Percentiles rank a stretch among this genome's conserved stretches.
phyloP scores from a whole-genome alignment of 2,797 vertebrate genomes.

The Lepus townsendii region DNA sequence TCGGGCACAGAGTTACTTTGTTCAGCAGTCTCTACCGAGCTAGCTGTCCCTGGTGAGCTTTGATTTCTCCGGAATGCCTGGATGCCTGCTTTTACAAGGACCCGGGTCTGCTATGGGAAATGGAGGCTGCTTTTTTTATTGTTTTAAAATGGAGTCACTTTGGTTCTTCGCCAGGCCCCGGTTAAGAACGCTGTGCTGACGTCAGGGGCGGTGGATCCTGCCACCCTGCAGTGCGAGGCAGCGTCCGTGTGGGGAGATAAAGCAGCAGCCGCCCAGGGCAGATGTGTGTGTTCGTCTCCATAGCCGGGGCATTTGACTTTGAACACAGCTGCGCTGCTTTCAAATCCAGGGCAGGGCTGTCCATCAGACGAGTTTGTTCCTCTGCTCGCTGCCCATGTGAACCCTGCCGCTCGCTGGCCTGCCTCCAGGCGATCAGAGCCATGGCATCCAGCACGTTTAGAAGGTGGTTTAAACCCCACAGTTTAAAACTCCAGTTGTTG shows the following conservation, averaged over 20 bases:
- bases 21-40: no score
- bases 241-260: conserved; percentile 54
- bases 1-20: no score
- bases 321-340: conserved; percentile 31
- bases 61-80: no score
- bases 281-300: conserved; percentile 62
- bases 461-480: conserved; percentile 31
- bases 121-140: no score
- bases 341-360: background rate
- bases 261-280: conserved; percentile 57
- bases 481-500: background rate
- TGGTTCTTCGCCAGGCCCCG: background rate
- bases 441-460: background rate
- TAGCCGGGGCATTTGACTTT: background rate
- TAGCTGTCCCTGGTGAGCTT: no score
- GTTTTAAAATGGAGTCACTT: no score
- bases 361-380: background rate
- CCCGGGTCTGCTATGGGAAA: no score
- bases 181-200: conserved; percentile 50
- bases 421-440: conserved; percentile 1
- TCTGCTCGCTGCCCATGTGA: background rate
- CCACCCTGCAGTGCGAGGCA: background rate
- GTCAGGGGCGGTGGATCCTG: conserved; percentile 9
- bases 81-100: no score
- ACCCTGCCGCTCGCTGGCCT: background rate